These are phyloP conservation scores for Syritta pipiens DNA, from an alignment of 2,888 invertebrate genomes.

Conservation along the genomic window DNA sequence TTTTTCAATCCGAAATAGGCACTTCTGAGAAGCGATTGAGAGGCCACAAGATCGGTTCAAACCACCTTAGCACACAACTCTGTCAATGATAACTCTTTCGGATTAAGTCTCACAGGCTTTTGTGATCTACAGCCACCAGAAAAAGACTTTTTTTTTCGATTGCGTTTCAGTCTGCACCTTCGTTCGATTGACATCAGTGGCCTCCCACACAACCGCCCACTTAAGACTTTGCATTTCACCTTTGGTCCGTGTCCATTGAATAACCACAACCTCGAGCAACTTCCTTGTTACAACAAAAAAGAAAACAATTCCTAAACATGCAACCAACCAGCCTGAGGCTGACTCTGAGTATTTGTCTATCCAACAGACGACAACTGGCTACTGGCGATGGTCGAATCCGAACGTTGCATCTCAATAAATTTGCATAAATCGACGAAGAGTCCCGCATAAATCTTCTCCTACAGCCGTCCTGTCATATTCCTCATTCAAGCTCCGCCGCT, in stretches of 20 bases:
- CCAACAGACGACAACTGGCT: neutral
- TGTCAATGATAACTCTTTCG: no score
- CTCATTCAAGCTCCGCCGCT: conserved; percentile 23
- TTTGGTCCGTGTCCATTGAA: neutral
- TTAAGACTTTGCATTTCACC: no score
- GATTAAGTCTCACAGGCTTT: no score
- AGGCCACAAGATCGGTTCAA: no score
- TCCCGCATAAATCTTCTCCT: conserved; percentile 39
- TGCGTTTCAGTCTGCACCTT: no score
- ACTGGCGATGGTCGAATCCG: neutral
- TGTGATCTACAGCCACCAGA: no score
- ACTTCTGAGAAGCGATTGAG: no score
- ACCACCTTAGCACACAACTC: no score
- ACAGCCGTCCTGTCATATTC: conserved; percentile 35
- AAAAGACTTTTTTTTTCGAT: no score
- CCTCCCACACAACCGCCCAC: no score
- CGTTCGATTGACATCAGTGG: no score
- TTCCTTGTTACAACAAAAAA: neutral
- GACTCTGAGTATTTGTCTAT: neutral
- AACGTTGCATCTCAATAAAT: conserved; percentile 11
- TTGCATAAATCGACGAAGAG: conserved; percentile 33
- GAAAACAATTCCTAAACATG: neutral
- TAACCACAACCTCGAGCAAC: neutral
- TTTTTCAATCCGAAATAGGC: no score
- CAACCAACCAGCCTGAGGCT: neutral